Conservation (phyloP, 2,888 invertebrate genomes). For the Volucella inanis region DNA sequence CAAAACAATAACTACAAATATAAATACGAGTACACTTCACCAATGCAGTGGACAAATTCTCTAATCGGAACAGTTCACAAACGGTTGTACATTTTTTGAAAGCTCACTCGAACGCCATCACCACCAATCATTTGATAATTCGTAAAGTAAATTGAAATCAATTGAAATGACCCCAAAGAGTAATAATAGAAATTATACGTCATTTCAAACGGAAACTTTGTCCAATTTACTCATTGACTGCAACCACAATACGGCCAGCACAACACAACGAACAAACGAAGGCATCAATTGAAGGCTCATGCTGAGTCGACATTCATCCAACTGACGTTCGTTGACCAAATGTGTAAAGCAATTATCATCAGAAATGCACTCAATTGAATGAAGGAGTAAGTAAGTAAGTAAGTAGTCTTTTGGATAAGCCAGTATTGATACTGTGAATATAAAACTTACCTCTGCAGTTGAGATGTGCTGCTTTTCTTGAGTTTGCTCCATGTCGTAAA, state of each 20-base stretch:
- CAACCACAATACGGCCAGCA: background rate
- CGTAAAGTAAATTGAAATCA: slow-evolving; percentile 81
- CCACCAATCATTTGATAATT: slow-evolving; percentile 75
- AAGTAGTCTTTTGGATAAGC: background rate
- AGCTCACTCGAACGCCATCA: slow-evolving; percentile 45
- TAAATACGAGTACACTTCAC: background rate
- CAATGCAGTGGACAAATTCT: background rate
- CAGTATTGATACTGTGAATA: background rate
- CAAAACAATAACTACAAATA: slow-evolving; percentile 15
- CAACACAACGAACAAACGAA: background rate
- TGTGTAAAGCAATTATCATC: slow-evolving; percentile 8
- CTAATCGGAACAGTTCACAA: slow-evolving; percentile 22
- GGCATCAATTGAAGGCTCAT: slow-evolving; percentile 45
- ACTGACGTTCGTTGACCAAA: slow-evolving; percentile 38
- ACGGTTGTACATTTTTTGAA: slow-evolving; percentile 30
- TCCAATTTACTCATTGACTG: slow-evolving; percentile 69
- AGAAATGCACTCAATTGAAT: slow-evolving; percentile 39
- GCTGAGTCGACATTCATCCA: slow-evolving; percentile 22
- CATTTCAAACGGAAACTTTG: slow-evolving; percentile 70
- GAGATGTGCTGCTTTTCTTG: slow-evolving; percentile 88
- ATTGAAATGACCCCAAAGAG: slow-evolving; percentile 82
- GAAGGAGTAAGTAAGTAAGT: background rate
- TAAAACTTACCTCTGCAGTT: slow-evolving; percentile 85
- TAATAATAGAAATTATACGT: slow-evolving; percentile 60
- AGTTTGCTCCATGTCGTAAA: slow-evolving; percentile 95